Percentiles rank a stretch among this genome's conserved stretches.
phyloP scores from a whole-genome alignment of 2,113 vertebrate species.

The Marcusenius ussheri region DNA sequence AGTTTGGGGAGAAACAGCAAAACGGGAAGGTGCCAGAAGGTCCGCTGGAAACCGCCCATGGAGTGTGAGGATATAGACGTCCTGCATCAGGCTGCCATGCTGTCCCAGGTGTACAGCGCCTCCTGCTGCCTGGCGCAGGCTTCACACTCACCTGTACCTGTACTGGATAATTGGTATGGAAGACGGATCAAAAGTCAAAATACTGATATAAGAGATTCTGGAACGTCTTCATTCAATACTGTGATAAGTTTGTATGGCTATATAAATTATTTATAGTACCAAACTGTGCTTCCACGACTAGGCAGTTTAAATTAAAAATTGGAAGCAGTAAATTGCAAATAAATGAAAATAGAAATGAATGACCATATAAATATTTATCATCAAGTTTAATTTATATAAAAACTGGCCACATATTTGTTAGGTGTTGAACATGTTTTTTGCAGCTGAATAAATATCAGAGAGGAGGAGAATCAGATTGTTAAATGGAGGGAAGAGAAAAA shows the following conservation, averaged over 20 bases:
- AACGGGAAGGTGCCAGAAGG: not conserved
- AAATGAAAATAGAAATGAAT: not conserved
- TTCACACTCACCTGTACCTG: not conserved
- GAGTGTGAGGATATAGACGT: not conserved
- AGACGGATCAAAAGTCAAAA: not conserved
- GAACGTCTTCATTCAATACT: not conserved
- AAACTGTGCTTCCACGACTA: not conserved
- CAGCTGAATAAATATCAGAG: not conserved
- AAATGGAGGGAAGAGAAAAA: not conserved
- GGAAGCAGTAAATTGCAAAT: not conserved
- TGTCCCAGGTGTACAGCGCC: no score
- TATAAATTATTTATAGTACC: not conserved
- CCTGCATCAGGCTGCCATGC: no score
- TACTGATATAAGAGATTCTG: not conserved
- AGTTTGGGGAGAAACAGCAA: not conserved
- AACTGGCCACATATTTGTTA: not conserved
- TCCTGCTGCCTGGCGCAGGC: not conserved
- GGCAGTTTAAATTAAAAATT: not conserved
- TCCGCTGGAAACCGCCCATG: not conserved
- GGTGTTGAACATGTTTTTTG: not conserved
- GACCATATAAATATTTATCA: not conserved
- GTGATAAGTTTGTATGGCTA: not conserved
- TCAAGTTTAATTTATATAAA: not conserved
- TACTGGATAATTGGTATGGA: not conserved
- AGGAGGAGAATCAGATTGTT: not conserved